Base-by-base conservation (phyloP, 2,113 vertebrate species). In the Rhinogobius similis region DNA sequence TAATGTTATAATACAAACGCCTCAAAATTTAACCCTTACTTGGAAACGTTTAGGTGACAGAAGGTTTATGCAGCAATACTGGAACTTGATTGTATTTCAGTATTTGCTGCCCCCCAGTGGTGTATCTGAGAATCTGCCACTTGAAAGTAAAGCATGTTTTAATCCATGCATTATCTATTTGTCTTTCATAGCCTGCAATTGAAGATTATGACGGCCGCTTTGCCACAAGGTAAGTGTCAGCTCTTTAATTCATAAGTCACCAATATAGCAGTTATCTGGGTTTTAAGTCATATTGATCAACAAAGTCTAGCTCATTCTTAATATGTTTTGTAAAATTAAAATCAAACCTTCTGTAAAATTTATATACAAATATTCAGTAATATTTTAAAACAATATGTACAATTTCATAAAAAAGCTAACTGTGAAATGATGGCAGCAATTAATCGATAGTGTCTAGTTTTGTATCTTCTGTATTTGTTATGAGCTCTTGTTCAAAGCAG, bases 201-300 rank as follows among this genome's bases (percentile, higher is more conserved):
- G 97, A 99, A 62, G 96, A 98, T 89, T 98, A 98, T 16, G 97
- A 97, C 59, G 89, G 93, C 0, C 93, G 95, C 86, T 94, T 97
- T 0, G 93, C 95, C 88, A 96, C 94, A 94, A 99, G 97, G 97
- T 99, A 96, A 95, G 96, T 80, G 65, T 62, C 43, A 85, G 75
- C 72, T 78, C 59, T 75, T 36, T 39, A 43, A 11, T 65, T 48
- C 36, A 69, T 14, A 48, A 65, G 43, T 11, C 20, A 66, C 21
- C 13, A 13, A 66, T 38, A 76, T 65, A 74, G 66, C 59, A 36
- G 75, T 26, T 63, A 62, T 81, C 53, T 63, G 66, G 72, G 58
- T 38, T 68, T 55, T 73, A 58, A 32, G 7, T 39, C 53, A 27
- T 10, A 7, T 46, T 46, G 8, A 58, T 27, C 55, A 36, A 26